A percentile compares a stretch with the other conserved stretches of the same genome.
These are phyloP conservation scores for Varroa destructor DNA, from an alignment of 1,140 invertebrate species.

Conservation along the genomic window DNA sequence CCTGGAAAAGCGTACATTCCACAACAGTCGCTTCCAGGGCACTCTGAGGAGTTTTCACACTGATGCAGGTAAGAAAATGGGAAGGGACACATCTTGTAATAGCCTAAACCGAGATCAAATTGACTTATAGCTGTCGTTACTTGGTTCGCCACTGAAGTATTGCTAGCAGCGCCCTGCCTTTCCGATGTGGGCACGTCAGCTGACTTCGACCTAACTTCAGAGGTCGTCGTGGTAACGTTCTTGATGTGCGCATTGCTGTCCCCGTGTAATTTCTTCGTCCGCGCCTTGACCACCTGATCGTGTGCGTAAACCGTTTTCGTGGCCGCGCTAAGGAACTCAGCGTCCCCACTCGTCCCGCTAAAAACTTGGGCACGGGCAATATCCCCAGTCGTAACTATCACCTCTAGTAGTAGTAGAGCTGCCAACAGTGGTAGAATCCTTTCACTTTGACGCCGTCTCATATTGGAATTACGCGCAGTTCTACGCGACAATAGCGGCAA, in stretches of 20 bases:
- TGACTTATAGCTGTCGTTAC: conserved; percentile 18
- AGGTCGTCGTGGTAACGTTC: too few species aligned
- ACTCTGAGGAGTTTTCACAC: conserved; percentile 16
- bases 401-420: too few species aligned
- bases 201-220: neutral
- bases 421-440: too few species aligned
- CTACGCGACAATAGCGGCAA: too few species aligned
- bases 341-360: conserved; percentile 9
- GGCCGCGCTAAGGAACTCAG: conserved; percentile 20
- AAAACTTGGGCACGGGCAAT: neutral
- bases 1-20: conserved; percentile 27
- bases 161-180: neutral
- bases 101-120: conserved; percentile 22
- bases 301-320: conserved; percentile 5
- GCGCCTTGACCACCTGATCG: neutral
- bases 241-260: too few species aligned
- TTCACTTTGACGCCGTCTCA: too few species aligned
- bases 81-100: conserved; percentile 23
- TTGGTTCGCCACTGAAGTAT: neutral
- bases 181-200: neutral
- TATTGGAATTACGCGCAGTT: too few species aligned
- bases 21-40: conserved; percentile 22
- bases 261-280: too few species aligned
- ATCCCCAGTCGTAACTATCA: too few species aligned
- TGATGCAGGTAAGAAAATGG: conserved; percentile 13